Evolutionary conservation across 1,140 invertebrate genomes (phyloP).

Genomic region (Hesperophylax magnus): DNA sequence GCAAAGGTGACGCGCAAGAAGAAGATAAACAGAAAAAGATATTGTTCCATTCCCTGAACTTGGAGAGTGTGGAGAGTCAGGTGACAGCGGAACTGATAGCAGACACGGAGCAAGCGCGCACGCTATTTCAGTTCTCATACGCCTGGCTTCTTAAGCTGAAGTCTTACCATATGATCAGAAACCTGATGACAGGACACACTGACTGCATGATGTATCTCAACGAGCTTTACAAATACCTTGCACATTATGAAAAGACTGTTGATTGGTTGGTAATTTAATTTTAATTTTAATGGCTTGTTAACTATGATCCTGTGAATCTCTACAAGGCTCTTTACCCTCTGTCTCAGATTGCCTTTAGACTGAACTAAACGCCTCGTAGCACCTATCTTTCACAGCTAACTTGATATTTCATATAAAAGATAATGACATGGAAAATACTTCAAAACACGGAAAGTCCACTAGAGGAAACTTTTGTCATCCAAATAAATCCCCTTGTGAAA

Average conservation of each 20-base stretch:
- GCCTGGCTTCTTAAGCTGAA: constrained; percentile 21
- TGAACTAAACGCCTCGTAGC: too few relatives aligned
- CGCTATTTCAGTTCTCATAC: constrained; percentile 21
- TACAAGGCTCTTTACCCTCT: too few relatives aligned
- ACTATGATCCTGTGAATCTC: too few relatives aligned
- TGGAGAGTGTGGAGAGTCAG: constrained; percentile 30
- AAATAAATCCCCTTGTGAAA: too few relatives aligned
- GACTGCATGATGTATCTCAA: constrained; percentile 32
- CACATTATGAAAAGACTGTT: constrained; percentile 22
- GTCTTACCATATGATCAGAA: constrained; percentile 32
- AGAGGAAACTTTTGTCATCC: too few relatives aligned
- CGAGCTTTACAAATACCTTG: constrained; percentile 30
- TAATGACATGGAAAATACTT: too few relatives aligned
- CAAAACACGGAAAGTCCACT: too few relatives aligned
- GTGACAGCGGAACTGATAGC: constrained; percentile 13
- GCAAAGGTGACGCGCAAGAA: constrained; percentile 29
- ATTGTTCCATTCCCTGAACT: constrained; percentile 14
- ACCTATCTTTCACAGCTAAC: too few relatives aligned
- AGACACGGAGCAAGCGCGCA: constrained; percentile 12
- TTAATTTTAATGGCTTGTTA: too few relatives aligned
- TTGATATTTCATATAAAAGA: too few relatives aligned
- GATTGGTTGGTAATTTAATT: constrained; percentile 6
- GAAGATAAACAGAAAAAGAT: constrained; percentile 5
- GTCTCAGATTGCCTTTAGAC: too few relatives aligned
- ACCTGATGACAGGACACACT: constrained; percentile 15